phyloP scores from a whole-genome alignment of 2,888 invertebrate species.

The Drosophila borborema region DNA sequence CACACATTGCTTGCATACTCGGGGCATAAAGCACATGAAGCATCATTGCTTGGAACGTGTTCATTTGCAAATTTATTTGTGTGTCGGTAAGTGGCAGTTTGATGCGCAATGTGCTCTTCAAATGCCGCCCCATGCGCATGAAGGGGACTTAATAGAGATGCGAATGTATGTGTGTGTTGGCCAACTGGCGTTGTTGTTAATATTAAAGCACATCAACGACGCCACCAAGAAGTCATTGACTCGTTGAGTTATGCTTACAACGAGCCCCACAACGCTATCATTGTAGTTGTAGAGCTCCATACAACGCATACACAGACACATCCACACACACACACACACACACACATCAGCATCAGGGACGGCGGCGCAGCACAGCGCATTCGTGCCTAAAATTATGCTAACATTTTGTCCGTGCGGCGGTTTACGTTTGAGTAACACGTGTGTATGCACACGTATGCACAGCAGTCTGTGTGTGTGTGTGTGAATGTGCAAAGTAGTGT shows the following conservation, averaged over 20 bases:
- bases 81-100: conserved; percentile 79
- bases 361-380: conserved; percentile 52
- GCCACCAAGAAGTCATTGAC: conserved; percentile 84
- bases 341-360: conserved; percentile 22
- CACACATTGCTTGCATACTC: conserved; percentile 19
- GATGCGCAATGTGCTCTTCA: conserved; percentile 78
- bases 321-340: conserved; percentile 22
- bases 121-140: conserved; percentile 58
- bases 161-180: conserved; percentile 30
- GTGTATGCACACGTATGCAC: conserved; percentile 25
- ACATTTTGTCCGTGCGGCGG: conserved; percentile 69
- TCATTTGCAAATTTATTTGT: conserved; percentile 81
- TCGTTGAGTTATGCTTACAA: conserved; percentile 82
- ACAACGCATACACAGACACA: conserved; percentile 12
- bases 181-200: conserved; percentile 73
- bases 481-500: conserved; percentile 20
- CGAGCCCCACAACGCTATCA: conserved; percentile 51
- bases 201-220: conserved; percentile 82
- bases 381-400: conserved; percentile 78
- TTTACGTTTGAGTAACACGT: conserved; percentile 46
- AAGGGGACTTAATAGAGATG: conserved; percentile 38
- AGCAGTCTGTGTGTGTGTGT: background rate
- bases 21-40: conserved; percentile 38
- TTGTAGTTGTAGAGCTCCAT: conserved; percentile 55
- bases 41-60: conserved; percentile 75